phyloP scores from a whole-genome alignment of 2,888 invertebrate genomes.

The Fragum whitleyi region DNA sequence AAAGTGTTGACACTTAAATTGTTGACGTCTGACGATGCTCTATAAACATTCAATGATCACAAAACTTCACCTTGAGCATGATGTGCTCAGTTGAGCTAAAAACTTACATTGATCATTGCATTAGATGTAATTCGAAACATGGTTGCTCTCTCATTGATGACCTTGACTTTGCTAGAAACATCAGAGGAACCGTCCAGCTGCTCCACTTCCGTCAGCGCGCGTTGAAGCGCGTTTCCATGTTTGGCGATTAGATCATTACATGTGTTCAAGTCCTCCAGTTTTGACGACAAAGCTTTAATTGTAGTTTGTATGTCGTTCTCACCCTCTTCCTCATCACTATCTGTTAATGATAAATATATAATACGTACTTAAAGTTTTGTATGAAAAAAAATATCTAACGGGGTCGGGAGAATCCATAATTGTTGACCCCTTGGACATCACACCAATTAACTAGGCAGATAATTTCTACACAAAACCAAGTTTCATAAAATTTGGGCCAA shows the following conservation, averaged over 20 bases:
- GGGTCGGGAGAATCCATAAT: too few relatives aligned
- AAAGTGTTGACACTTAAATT: too few relatives aligned
- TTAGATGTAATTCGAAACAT: conserved; percentile 97
- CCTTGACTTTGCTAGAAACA: conserved; percentile 88
- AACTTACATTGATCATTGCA: conserved; percentile 96
- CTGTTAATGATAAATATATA: too few relatives aligned
- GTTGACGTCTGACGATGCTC: too few relatives aligned
- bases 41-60: too few relatives aligned
- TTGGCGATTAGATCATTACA: conserved; percentile 96
- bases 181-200: conserved; percentile 81
- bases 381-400: too few relatives aligned
- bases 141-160: conserved; percentile 96
- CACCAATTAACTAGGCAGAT: too few relatives aligned
- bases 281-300: conserved; percentile 89
- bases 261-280: conserved; percentile 95
- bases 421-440: too few relatives aligned
- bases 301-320: conserved; percentile 87
- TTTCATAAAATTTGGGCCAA: too few relatives aligned
- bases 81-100: too few relatives aligned
- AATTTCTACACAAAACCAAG: too few relatives aligned
- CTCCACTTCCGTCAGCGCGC: conserved; percentile 85
- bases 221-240: conserved; percentile 93
- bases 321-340: conserved; percentile 88
- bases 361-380: not conserved
- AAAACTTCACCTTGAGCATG: too few relatives aligned